Evolutionary conservation across 1,140 invertebrate genomes (phyloP).

Genomic region (Caerostris extrusa): DNA sequence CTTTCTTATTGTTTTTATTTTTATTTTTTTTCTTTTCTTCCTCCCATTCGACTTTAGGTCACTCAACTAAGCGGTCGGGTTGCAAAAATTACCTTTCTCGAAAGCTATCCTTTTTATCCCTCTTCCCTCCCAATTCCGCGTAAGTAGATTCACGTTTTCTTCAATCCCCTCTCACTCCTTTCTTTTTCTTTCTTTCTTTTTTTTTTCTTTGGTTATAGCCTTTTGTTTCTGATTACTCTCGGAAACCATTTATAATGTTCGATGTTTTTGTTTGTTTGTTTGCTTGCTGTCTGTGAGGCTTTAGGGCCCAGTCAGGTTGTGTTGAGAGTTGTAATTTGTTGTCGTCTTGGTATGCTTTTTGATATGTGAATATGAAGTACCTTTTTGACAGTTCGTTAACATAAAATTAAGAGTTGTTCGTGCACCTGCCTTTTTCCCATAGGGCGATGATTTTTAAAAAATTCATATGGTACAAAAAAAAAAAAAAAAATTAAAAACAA

Average conservation of each 20-base stretch:
- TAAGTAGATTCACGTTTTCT: neutral
- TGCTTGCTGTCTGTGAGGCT: neutral
- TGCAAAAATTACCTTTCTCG: conserved; percentile 47
- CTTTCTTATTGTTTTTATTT: neutral
- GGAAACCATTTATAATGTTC: neutral
- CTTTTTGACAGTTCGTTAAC: neutral
- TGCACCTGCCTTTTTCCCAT: neutral
- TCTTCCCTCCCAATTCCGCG: neutral
- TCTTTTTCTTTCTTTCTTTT: neutral
- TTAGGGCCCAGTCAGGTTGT: neutral
- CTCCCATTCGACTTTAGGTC: conserved; percentile 17
- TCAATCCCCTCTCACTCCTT: neutral
- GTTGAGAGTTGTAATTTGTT: neutral
- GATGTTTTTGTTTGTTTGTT: neutral
- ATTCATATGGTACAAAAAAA: too few relatives aligned
- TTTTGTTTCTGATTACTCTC: neutral
- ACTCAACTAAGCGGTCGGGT: conserved; percentile 55
- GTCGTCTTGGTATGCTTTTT: neutral
- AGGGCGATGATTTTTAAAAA: too few relatives aligned
- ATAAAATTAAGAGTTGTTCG: neutral
- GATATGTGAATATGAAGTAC: neutral
- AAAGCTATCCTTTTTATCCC: neutral
- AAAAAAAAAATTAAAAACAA: too few relatives aligned
- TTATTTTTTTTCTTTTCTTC: neutral
- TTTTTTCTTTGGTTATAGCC: neutral